These are phyloP conservation scores for Chitala chitala DNA, from an alignment of 2,113 vertebrate species.

Conservation along the genomic window DNA sequence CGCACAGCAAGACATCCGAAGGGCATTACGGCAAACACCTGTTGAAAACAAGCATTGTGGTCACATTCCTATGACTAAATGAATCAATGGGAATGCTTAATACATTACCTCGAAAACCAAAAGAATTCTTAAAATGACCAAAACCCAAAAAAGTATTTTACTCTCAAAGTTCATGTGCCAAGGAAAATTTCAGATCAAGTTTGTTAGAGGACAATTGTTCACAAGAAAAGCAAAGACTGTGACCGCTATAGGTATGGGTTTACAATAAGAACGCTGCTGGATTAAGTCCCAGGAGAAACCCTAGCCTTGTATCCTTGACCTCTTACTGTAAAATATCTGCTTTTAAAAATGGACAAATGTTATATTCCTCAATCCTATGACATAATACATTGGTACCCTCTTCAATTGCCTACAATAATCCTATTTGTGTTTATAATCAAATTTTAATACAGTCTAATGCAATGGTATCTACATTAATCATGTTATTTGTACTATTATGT, in stretches of 20 bases:
- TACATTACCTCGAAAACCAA: not conserved
- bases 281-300: no score
- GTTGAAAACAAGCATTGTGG: not conserved
- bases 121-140: not conserved
- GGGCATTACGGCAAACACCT: conserved; percentile 72
- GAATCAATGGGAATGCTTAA: not conserved
- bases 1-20: conserved; percentile 77
- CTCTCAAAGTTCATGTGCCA: no score
- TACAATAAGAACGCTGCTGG: no score
- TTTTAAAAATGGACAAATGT: no score
- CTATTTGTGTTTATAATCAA: not conserved
- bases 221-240: no score
- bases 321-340: no score
- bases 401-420: not conserved
- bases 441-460: no score
- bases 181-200: no score
- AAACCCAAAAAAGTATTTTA: not conserved
- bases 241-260: no score
- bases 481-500: not conserved
- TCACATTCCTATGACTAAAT: not conserved
- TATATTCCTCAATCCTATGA: no score
- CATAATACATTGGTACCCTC: not conserved
- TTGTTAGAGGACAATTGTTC: no score
- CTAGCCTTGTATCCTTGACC: no score
- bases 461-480: not conserved